These are phyloP conservation scores for Pseudochirops cupreus DNA, from an alignment of 2,797 vertebrate genomes.

Conservation along the genomic window DNA sequence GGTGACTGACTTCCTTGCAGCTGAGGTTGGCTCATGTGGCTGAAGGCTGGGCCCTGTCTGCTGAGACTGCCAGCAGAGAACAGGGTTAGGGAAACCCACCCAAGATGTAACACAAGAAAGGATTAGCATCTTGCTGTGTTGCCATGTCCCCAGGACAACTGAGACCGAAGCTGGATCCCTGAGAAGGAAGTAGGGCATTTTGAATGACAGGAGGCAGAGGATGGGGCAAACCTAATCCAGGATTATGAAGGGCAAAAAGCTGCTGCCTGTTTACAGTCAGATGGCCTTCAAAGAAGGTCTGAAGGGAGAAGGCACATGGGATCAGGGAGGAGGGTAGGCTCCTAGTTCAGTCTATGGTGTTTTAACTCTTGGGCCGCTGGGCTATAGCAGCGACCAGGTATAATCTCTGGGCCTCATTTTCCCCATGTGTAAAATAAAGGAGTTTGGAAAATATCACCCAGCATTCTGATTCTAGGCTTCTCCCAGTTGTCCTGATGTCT, in stretches of 20 bases:
- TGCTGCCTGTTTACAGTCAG: conserved; percentile 14
- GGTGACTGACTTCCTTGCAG: conserved; percentile 64
- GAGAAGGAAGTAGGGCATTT: conserved; percentile 58
- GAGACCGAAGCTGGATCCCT: conserved; percentile 65
- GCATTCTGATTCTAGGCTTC: neutral
- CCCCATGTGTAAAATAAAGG: neutral
- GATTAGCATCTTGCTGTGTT: conserved; percentile 65
- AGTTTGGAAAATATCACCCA: neutral
- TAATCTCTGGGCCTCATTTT: neutral
- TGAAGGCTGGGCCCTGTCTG: conserved; percentile 56
- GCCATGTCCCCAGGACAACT: conserved; percentile 54
- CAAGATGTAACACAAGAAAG: conserved; percentile 66
- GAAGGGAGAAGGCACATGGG: neutral
- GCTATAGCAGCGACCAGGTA: neutral
- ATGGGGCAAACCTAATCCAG: neutral
- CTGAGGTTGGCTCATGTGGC: conserved; percentile 55
- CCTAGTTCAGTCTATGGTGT: neutral
- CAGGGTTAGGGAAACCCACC: conserved; percentile 51
- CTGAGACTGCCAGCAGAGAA: conserved; percentile 56
- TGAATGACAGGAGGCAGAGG: conserved; percentile 50
- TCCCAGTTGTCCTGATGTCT: neutral
- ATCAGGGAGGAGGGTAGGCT: neutral
- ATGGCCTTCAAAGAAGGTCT: neutral
- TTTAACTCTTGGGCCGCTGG: neutral
- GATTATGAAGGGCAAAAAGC: conserved; percentile 38